Evolutionary conservation across 2,113 vertebrate genomes (phyloP), one percentile per base, ranked within the genome.

Genomic region (Pygoscelis antarcticus): DNA sequence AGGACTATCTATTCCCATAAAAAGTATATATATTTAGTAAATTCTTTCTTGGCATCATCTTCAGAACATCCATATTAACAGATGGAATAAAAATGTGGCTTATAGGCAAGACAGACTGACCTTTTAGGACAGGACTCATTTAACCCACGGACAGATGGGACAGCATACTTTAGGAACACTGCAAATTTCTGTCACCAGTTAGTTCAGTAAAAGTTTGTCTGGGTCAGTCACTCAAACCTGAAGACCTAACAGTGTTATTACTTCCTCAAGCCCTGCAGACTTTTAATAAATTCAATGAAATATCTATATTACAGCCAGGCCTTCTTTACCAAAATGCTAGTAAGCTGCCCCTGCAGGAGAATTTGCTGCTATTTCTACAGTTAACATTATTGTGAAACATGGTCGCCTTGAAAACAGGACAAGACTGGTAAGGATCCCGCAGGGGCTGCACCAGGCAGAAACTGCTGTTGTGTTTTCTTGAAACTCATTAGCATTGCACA

Each of bases 41-140:
- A 79, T 23, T 84, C 44, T 68, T 89, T 81, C 89, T 89, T 94
- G 93, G 87, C 84, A 69, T 76, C 57, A 60, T 79, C 36, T 87
- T 72, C 87, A 89, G 89, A 94, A 89, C 71, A 84, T 71, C 83
- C 71, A 62, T 30, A 66, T 54, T 92, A 95, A 90, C 88, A 97
- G 96, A 97, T 84, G 94, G 88, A 95, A 84, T 69, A 84, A 96
- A 79, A 96, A 86, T 69, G 81, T 76, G 30, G 86, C 74, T 92
- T 36, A 76, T 0, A 82, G 65, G 77, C 71, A 97, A 83, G 89
- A 82, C 87, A 78, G 72, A 83, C 61, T 92, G 91, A 97, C 91
- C 91, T 96, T 96, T 46, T 65, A 91, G 58, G 74, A 77, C 78
- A 94, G 47, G 20, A 72, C 66, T 94, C 86, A 72, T 83, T 68